phyloP scores from a whole-genome alignment of 2,888 invertebrate species.

The Dendrolimus houi region DNA sequence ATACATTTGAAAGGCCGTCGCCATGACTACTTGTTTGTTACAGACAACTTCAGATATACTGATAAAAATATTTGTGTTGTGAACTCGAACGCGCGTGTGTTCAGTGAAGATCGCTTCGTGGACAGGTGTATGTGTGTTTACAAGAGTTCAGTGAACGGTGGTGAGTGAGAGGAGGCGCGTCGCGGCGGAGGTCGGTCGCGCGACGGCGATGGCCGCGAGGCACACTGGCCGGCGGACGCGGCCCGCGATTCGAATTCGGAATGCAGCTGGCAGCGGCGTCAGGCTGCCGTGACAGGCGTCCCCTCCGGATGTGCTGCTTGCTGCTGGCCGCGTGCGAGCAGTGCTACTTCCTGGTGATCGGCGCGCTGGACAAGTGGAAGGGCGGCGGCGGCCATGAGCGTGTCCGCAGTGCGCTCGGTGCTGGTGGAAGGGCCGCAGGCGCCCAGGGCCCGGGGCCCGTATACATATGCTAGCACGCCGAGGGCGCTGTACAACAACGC shows the following conservation, averaged over 20 bases:
- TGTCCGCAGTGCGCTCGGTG: slow-evolving; percentile 49
- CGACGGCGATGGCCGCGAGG: too few relatives aligned
- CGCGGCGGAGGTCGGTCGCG: too few relatives aligned
- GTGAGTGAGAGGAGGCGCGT: too few relatives aligned
- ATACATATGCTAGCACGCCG: slow-evolving; percentile 78
- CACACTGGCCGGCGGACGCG: neutral
- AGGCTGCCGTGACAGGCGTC: neutral
- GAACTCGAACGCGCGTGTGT: too few relatives aligned
- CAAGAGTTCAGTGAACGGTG: too few relatives aligned
- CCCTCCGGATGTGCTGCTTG: slow-evolving; percentile 44
- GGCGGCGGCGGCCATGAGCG: slow-evolving; percentile 35
- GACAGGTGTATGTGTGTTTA: too few relatives aligned
- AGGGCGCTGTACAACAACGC: slow-evolving; percentile 76
- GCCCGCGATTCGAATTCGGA: slow-evolving; percentile 6
- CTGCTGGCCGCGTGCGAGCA: slow-evolving; percentile 40
- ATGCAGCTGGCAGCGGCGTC: slow-evolving; percentile 10
- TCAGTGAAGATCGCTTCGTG: too few relatives aligned
- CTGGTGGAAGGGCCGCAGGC: slow-evolving; percentile 58
- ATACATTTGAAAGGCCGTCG: neutral
- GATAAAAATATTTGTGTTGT: neutral
- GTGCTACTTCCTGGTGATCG: slow-evolving; percentile 28
- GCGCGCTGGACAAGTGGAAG: slow-evolving; percentile 10
- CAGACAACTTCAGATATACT: neutral
- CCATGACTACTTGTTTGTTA: neutral
- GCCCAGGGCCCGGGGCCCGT: slow-evolving; percentile 56